Conservation (phyloP, 2,113 vertebrate species). For the Malaclemys terrapin region DNA sequence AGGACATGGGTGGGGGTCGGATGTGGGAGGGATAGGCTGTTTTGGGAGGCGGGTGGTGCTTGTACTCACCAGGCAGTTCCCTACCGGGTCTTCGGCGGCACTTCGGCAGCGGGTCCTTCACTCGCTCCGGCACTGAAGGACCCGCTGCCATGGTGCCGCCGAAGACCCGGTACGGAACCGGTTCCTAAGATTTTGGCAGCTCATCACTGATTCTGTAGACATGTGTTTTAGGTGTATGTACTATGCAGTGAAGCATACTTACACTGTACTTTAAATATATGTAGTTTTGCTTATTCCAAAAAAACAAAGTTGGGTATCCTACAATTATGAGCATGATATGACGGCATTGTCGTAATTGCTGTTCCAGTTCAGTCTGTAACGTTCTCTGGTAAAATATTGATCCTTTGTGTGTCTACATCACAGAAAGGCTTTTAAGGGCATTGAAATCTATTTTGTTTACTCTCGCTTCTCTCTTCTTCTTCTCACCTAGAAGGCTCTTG, state of each 20-base stretch:
- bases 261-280: not conserved
- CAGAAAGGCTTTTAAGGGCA: conserved; percentile 47
- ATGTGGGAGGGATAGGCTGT: too few relatives aligned
- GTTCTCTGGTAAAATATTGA: conserved; percentile 34
- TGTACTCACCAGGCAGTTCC: too few relatives aligned
- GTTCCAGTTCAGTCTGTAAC: not conserved
- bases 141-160: too few relatives aligned
- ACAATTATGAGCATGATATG: not conserved
- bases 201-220: not conserved
- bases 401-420: not conserved
- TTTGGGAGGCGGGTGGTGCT: too few relatives aligned
- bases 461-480: not conserved
- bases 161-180: too few relatives aligned
- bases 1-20: too few relatives aligned
- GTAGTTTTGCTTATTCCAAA: not conserved
- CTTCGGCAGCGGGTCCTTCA: too few relatives aligned
- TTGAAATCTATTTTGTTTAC: not conserved
- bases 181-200: too few relatives aligned
- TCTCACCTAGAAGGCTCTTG: conserved; percentile 10
- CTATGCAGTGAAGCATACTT: not conserved
- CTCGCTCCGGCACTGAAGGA: too few relatives aligned
- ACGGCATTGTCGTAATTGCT: not conserved
- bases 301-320: not conserved
- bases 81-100: too few relatives aligned
- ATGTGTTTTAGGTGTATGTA: not conserved